phyloP scores from a whole-genome alignment of 1,140 invertebrate species.

The Mamestra configurata region DNA sequence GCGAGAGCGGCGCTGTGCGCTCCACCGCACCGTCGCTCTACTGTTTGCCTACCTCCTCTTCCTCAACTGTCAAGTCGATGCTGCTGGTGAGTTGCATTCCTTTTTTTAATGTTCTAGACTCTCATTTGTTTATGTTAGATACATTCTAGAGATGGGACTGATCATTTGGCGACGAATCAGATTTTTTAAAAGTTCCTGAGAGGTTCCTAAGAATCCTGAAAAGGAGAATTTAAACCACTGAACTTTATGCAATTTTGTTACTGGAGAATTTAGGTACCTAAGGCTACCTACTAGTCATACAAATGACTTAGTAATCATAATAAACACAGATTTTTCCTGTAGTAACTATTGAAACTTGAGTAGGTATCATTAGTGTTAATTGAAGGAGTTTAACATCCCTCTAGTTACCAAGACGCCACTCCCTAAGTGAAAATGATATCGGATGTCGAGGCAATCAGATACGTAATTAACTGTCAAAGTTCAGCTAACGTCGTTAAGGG shows the following conservation, averaged over 20 bases:
- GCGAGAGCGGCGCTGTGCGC: constrained; percentile 82
- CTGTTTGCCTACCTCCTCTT: constrained; percentile 81
- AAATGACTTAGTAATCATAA: neutral
- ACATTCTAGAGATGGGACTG: neutral
- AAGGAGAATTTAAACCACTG: too few relatives aligned
- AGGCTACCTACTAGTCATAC: neutral
- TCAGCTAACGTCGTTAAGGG: constrained; percentile 8
- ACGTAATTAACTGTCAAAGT: constrained; percentile 11
- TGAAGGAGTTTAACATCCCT: constrained; percentile 8
- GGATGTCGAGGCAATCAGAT: constrained; percentile 2
- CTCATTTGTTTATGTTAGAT: constrained; percentile 60
- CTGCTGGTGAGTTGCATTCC: constrained; percentile 73
- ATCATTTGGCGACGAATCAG: neutral
- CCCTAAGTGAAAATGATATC: neutral
- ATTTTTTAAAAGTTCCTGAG: neutral
- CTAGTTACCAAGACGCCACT: neutral
- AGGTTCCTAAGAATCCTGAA: too few relatives aligned
- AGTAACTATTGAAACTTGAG: neutral
- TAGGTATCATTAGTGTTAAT: constrained; percentile 14
- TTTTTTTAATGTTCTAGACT: constrained; percentile 60
- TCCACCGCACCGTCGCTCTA: constrained; percentile 80
- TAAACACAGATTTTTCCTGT: neutral
- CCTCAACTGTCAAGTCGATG: constrained; percentile 79
- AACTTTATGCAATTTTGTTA: too few relatives aligned
- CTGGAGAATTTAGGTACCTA: too few relatives aligned